Evolutionary conservation across 2,888 invertebrate species (phyloP), one percentile per base, ranked within the genome.

Genomic region (Reticulitermes lucifugus): DNA sequence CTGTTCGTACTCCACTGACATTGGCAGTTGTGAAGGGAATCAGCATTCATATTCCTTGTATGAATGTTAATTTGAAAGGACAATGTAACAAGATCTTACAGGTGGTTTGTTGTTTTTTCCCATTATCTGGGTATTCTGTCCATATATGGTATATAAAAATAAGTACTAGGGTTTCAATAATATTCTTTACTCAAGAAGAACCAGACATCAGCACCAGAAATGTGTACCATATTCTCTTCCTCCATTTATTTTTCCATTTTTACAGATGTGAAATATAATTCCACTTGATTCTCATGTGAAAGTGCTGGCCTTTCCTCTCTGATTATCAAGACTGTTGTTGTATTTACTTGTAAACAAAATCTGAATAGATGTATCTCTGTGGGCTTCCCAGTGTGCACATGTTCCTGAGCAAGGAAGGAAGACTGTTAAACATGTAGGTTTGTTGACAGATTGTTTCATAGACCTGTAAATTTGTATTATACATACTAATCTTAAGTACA

Each of bases 401-500:
- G 21, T 77, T n/a, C 0, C 41, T 10, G 12, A 77, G 77, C 5
- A 77, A 25, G 35, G 29, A 77, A 46, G 51, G 77, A 77, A 77
- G 41, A 46, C 46, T 46, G 46, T 46, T 77, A 25, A 65, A 65
- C 46, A 46, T 43, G 21, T 77, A 77, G 77, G 46, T 77, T 73
- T 77, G 46, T 77, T 77, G 77, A 77, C 22, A 77, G 22, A 77
- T 77, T 46, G 46, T 77, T 77, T 46, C 46, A 77, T 22, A 77
- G 77, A 46, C 35, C 9, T 77, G 77, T 77, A 77, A 9, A 77
- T 77, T 46, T 77, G 77, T 77, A 77, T 46, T 77, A 51, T 77
- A 77, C 7, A 43, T 77, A 77, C 14, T 77, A 25, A 43, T 77
- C 46, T 77, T 77, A 77, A 46, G 46, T 22, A 77, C 46, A 77